Evolutionary conservation across 2,113 vertebrate genomes (phyloP).

Genomic region (Psammodynastes pulverulentus): DNA sequence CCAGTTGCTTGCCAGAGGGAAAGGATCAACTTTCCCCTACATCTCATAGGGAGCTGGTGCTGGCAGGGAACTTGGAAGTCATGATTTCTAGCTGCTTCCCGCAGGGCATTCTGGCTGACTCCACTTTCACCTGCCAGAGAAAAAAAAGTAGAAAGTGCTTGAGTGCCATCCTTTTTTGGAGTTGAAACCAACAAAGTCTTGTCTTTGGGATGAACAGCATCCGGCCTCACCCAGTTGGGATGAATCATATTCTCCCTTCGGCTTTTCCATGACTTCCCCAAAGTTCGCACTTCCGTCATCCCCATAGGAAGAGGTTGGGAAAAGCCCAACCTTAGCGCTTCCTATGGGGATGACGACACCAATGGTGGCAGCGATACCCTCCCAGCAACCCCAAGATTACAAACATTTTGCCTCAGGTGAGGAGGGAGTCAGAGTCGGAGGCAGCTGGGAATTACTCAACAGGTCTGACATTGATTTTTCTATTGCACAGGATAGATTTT

Average conservation of each 20-base stretch:
- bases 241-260: constrained; percentile 11
- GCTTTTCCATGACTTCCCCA: neutral
- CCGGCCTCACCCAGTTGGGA: neutral
- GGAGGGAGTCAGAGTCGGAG: neutral
- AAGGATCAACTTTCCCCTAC: neutral
- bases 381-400: neutral
- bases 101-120: constrained; percentile 1
- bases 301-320: neutral
- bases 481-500: neutral
- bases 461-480: neutral
- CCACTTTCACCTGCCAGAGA: neutral
- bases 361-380: no score
- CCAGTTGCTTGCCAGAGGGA: neutral
- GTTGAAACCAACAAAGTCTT: neutral
- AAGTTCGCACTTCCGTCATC: neutral
- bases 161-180: neutral
- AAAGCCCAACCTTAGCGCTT: neutral
- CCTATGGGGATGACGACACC: neutral
- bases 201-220: neutral
- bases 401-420: neutral
- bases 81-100: neutral
- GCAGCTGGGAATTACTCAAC: neutral
- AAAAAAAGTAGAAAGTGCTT: neutral
- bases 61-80: neutral
- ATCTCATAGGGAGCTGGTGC: neutral